A percentile compares a stretch with the other conserved stretches of the same genome.
phyloP scores from a whole-genome alignment of 2,113 vertebrate species.

The Chloropsis cyanopogon region DNA sequence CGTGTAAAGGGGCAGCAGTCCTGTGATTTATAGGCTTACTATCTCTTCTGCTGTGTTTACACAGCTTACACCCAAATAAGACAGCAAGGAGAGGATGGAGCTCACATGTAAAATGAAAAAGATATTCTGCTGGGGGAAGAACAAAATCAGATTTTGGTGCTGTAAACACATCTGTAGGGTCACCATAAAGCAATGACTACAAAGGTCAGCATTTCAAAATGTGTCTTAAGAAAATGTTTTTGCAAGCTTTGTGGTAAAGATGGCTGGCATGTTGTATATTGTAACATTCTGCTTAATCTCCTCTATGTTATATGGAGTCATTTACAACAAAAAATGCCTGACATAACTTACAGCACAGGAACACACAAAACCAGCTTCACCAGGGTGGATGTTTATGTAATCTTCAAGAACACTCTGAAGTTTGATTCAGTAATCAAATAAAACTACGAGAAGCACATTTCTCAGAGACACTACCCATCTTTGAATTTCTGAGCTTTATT shows the following conservation, averaged over 20 bases:
- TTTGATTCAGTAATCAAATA: conserved; percentile 50
- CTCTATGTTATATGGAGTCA: background rate
- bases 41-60: conserved; percentile 4
- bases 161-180: conserved; percentile 57
- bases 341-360: conserved; percentile 50
- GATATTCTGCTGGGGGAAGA: background rate
- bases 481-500: conserved; percentile 25
- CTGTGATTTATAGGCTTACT: conserved; percentile 2
- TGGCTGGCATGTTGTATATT: conserved; percentile 38
- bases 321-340: conserved; percentile 56
- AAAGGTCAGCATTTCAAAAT: conserved; percentile 57
- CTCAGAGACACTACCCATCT: background rate
- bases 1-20: background rate
- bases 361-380: conserved; percentile 35
- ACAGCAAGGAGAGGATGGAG: background rate
- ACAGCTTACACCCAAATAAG: background rate
- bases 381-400: conserved; percentile 19
- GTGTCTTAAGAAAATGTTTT: conserved; percentile 60
- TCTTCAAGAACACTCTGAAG: conserved; percentile 33
- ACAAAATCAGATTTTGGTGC: conserved; percentile 4
- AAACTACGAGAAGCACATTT: background rate
- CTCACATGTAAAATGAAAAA: conserved; percentile 6
- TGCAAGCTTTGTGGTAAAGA: conserved; percentile 50
- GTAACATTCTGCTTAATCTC: conserved; percentile 59
- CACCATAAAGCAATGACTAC: conserved; percentile 38